A percentile compares a stretch with the other conserved stretches of the same genome.
Conservation (phyloP, 1,140 invertebrate genomes). For the Pachypsylla venusta region DNA sequence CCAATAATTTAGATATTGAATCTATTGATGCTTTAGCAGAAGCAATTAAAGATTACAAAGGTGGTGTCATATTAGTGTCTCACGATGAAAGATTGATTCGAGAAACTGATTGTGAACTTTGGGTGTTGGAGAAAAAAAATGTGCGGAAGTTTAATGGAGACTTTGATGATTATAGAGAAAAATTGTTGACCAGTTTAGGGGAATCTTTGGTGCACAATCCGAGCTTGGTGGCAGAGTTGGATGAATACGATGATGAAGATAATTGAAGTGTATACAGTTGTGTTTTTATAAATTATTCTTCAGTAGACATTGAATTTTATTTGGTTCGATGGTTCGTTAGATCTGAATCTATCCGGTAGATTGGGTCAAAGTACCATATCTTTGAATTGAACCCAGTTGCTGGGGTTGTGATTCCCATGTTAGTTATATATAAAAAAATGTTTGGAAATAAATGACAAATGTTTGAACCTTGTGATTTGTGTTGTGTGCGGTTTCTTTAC, state of each 20-base stretch:
- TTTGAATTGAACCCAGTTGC: too few species aligned
- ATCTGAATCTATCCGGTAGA: too few species aligned
- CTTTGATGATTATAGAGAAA: constrained; percentile 10
- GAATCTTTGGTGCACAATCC: not conserved
- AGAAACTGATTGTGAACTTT: not conserved
- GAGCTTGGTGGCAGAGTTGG: not conserved
- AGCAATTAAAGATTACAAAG: constrained; percentile 4
- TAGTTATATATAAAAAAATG: too few species aligned
- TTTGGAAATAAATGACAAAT: too few species aligned
- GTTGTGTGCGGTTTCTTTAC: too few species aligned
- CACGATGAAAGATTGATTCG: constrained; percentile 11
- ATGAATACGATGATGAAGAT: not conserved
- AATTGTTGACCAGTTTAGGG: not conserved
- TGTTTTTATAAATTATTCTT: too few species aligned
- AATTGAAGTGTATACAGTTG: too few species aligned
- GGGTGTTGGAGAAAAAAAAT: not conserved
- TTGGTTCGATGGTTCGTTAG: too few species aligned
- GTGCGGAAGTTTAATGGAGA: not conserved
- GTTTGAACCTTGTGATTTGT: too few species aligned
- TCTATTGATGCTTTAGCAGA: constrained; percentile 2
- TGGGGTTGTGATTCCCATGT: too few species aligned
- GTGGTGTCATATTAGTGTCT: constrained; percentile 11
- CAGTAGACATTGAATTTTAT: too few species aligned
- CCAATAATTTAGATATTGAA: constrained; percentile 15
- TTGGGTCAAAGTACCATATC: too few species aligned